Conservation (phyloP, 2,113 vertebrate species). For the Thomomys bottae region DNA sequence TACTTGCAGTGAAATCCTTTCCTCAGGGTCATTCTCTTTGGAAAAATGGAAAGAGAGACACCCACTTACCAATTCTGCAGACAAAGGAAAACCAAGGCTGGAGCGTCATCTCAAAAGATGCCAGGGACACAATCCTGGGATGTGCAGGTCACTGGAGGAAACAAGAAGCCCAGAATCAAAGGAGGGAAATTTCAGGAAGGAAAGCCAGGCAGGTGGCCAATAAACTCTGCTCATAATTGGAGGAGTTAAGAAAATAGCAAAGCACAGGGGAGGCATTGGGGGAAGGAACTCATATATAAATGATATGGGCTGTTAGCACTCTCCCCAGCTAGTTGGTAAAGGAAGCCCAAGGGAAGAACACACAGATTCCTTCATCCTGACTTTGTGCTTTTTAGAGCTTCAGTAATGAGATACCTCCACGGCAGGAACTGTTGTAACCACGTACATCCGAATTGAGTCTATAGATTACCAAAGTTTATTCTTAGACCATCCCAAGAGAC, state of each 20-base stretch:
- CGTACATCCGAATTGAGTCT: slow-evolving; percentile 14
- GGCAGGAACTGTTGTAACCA: slow-evolving; percentile 1
- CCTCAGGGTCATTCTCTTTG: background rate
- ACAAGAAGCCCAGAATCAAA: slow-evolving; percentile 9
- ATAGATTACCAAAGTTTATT: background rate
- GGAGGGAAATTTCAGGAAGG: background rate
- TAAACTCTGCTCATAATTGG: slow-evolving; percentile 30
- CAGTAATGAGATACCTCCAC: slow-evolving; percentile 49
- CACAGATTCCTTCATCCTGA: slow-evolving; percentile 11
- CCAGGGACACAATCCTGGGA: background rate
- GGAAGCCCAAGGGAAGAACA: background rate
- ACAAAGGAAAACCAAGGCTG: background rate
- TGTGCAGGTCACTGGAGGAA: background rate
- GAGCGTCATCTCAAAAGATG: background rate
- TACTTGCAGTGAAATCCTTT: background rate
- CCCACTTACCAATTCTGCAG: background rate
- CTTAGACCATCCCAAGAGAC: slow-evolving; percentile 29
- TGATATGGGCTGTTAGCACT: slow-evolving; percentile 23
- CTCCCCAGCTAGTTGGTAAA: slow-evolving; percentile 15
- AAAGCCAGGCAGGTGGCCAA: slow-evolving; percentile 31
- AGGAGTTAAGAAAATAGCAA: slow-evolving; percentile 27
- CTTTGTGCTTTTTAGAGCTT: slow-evolving; percentile 31
- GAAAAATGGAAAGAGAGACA: slow-evolving; percentile 21
- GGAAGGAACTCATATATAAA: slow-evolving; percentile 47
- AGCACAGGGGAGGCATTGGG: background rate